These are phyloP conservation scores for Laupala kohalensis DNA, from an alignment of 1,140 invertebrate species.

Conservation along the genomic window DNA sequence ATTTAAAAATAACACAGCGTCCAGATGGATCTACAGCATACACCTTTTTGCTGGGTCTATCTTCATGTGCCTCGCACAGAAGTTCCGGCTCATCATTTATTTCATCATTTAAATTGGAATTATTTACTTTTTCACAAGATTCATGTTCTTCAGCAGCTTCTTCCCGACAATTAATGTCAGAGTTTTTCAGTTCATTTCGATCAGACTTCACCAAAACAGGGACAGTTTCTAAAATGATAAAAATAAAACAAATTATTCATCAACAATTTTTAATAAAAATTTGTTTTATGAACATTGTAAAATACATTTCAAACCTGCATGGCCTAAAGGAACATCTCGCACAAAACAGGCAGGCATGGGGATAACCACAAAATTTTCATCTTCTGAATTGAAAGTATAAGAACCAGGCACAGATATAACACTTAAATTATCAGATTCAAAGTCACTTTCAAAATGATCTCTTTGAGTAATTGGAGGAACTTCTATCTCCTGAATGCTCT, in stretches of 20 bases:
- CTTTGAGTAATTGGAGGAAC: neutral
- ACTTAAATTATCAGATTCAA: constrained; percentile 17
- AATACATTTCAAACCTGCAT: neutral
- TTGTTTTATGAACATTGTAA: neutral
- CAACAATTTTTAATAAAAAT: neutral
- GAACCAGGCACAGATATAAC: constrained; percentile 14
- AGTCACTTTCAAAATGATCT: constrained; percentile 13
- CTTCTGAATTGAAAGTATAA: constrained; percentile 12
- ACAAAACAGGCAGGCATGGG: constrained; percentile 14
- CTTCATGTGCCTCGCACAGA: too few species aligned
- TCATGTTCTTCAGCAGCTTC: too few species aligned
- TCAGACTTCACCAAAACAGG: neutral
- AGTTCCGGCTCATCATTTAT: neutral
- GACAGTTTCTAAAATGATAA: neutral
- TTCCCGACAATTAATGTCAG: too few species aligned
- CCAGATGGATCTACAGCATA: constrained; percentile 4
- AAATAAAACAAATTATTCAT: too few species aligned
- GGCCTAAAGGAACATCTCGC: constrained; percentile 1
- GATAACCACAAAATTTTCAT: constrained; percentile 19
- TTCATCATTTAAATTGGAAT: too few species aligned
- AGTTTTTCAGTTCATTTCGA: neutral
- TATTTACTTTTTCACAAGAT: neutral
- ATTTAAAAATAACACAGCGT: neutral
- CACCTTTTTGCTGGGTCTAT: neutral
- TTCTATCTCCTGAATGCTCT: too few species aligned